These are phyloP conservation scores for Pentamera pediparva DNA, from an alignment of 53 echinoderm and acorn worm species.

Conservation along the genomic window DNA sequence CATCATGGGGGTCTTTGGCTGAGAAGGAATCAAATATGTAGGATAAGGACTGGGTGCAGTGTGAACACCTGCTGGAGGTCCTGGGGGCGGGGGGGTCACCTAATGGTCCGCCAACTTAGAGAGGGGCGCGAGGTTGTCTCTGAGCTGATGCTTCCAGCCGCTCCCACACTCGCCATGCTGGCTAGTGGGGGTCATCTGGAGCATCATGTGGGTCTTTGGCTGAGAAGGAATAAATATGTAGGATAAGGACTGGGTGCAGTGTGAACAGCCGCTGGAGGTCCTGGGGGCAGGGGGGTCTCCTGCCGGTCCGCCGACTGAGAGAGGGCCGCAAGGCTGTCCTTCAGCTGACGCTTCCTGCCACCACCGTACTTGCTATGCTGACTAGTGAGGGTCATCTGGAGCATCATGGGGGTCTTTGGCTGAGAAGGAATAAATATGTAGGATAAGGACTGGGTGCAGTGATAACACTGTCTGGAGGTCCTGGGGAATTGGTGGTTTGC, in stretches of 20 bases:
- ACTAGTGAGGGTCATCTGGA: slow-evolving; percentile 9
- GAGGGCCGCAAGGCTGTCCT: slow-evolving; percentile 79
- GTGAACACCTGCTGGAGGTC: no score
- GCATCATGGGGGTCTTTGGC: slow-evolving; percentile 3
- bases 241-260: neutral
- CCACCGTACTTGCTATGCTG: no score
- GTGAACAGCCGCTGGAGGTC: no score
- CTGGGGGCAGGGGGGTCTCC: slow-evolving; percentile 57
- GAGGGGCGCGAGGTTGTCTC: slow-evolving; percentile 76
- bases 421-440: neutral
- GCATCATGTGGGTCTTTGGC: neutral
- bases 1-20: slow-evolving; percentile 5
- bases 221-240: neutral
- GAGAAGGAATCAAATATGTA: neutral
- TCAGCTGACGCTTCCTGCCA: slow-evolving; percentile 57
- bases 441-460: neutral
- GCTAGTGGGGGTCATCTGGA: neutral
- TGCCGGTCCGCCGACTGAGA: slow-evolving; percentile 53
- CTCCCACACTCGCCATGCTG: no score
- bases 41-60: neutral
- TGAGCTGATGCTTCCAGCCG: slow-evolving; percentile 54
- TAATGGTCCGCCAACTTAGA: slow-evolving; percentile 52
- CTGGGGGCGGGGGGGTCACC: slow-evolving; percentile 55
- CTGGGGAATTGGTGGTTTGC: slow-evolving; percentile 53
- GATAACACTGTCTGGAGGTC: no score